Base-by-base conservation (phyloP, 2,797 vertebrate species). In the Coreius guichenoti region DNA sequence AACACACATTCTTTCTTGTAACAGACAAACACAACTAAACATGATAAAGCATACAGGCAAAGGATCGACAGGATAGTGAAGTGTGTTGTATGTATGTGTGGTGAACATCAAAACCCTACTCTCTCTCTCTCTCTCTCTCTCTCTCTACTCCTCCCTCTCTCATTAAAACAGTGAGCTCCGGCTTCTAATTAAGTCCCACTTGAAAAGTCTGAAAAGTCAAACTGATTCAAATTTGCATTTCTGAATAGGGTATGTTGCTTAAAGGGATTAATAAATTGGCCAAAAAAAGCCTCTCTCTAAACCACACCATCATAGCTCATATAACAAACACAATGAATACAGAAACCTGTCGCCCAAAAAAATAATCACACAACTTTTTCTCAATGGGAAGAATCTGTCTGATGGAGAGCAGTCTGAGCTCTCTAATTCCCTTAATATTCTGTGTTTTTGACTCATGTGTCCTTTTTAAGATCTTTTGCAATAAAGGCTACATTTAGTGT, bases 151-250 rank as follows among this genome's bases (percentile, higher is more conserved):
- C 95, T 94, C 94, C 93, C 16, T 61, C 93, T 95, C 95, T 96
- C 94, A 96, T 95, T 96, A 96, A 96, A 95, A 94, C 94, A 93
- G 94, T 93, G 93, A 94, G 94, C 94, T 93, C 92, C 90, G 91
- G 94, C 93, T 95, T 95, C 95, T 96, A 96, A 95, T 95, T 95
- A 95, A 96, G 95, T 96, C 95, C 95, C 95, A 95, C 94, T 96
- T 95, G 95, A 95, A 96, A 95, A 95, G 95, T 95, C 94, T 95
- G 95, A 95, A 95, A 90, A 95, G 94, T 95, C 93, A 94, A 93
- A 92, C 94, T 95, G 94, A 96, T 95, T 96, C 94, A 94, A 47
- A 95, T 96, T 95, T 95, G 95, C 95, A 96, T 96, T 95, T 95
- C 93, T 95, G 93, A 95, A 95, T 93, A 95, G 93, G 94, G 94